Conservation (phyloP, 2,888 invertebrate species). For the Tenthredo mesomela region DNA sequence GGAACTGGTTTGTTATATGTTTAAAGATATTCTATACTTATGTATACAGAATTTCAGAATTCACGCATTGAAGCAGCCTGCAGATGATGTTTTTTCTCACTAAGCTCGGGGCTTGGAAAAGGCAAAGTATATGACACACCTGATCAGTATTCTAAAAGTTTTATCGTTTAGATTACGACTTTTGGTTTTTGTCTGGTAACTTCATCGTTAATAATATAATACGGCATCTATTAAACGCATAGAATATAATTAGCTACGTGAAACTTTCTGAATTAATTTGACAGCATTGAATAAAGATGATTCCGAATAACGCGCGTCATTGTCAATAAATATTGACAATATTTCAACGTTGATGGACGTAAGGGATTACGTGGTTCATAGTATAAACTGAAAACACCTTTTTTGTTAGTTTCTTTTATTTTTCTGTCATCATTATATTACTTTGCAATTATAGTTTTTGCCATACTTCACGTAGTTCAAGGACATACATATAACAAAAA, state of each 20-base stretch:
- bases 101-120: too few species aligned
- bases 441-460: constrained; percentile 21
- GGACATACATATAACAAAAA: background rate
- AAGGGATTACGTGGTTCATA: background rate
- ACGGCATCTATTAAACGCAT: background rate
- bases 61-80: background rate
- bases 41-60: background rate
- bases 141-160: background rate
- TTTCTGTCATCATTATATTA: background rate
- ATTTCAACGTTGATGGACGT: constrained; percentile 7
- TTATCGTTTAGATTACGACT: too few species aligned
- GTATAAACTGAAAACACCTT: background rate
- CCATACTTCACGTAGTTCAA: background rate
- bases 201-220: background rate
- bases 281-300: constrained; percentile 21
- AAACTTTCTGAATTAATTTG: background rate
- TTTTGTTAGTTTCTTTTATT: background rate
- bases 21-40: background rate
- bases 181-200: background rate
- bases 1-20: background rate
- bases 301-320: constrained; percentile 10
- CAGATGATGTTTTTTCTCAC: background rate
- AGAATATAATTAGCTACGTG: background rate
- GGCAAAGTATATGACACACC: background rate
- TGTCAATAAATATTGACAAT: background rate